Evolutionary conservation across 1,140 invertebrate species (phyloP), one percentile per base, ranked within the genome.

Genomic region (Aphis craccivora): DNA sequence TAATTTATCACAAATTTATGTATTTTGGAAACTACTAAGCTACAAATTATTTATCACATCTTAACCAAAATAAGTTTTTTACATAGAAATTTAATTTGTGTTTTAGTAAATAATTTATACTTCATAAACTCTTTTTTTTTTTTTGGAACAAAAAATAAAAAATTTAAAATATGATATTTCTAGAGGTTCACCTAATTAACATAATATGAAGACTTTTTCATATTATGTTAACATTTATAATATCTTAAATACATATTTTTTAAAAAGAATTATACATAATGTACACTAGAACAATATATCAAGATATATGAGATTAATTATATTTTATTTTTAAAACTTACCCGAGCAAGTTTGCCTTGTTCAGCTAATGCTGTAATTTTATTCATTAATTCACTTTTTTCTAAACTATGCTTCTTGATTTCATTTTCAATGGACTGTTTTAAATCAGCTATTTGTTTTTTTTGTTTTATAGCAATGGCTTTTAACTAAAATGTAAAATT

Each of bases 381-480:
- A 48, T 89, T 94, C 30, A 93, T 35, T 7, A 94, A 76, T 87
- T 95, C 94, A 43, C 48, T 90, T 93, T 93, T 94, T 93, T 95
- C 94, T 60, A 67, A 67, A 60, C 93, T 94, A 48, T 94, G 93
- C 43, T 94, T 94, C n/a, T 93, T 84, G 11, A 92, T 93, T 92
- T 94, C 94, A 67, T 55, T 91, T 48, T 94, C 94, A 93, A 96
- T 95, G 94, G 95, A 95, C 91, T 94, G 94, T 93, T 95, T 95
- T 22, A 95, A 93, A 89, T 96, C 96, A 55, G 95, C 94, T 22
- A 95, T 94, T 94, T 96, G 95, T 94, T 96, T 96, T 94, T 96
- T 96, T 91, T 95, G 94, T 94, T 96, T 96, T 30, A 96, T 95
- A 86, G 96, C 96, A 51, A 96, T 94, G 60, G 95, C 95, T 94